Evolutionary conservation across 2,797 vertebrate genomes (phyloP).

Genomic region (Siniperca scherzeri): DNA sequence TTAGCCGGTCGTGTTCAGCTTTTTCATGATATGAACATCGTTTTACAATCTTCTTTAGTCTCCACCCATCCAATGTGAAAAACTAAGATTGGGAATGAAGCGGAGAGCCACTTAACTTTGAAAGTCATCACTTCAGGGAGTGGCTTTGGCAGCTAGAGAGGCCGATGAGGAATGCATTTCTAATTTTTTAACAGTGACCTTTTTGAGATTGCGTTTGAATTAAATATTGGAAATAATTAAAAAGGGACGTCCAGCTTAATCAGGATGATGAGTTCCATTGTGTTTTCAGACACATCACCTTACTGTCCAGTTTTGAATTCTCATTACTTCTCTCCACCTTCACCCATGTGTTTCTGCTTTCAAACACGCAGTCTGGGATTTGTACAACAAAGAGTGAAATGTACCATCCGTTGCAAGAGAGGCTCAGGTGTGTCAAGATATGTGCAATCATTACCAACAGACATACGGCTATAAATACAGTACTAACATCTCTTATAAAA

Average conservation of each 20-base stretch:
- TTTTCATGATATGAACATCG: slow-evolving; percentile 38
- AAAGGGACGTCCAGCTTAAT: slow-evolving; percentile 53
- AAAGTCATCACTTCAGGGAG: slow-evolving; percentile 65
- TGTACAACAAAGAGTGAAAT: slow-evolving; percentile 40
- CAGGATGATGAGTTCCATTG: slow-evolving; percentile 60
- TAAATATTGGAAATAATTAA: slow-evolving; percentile 62
- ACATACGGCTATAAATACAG: slow-evolving; percentile 16
- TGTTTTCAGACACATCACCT: slow-evolving; percentile 56
- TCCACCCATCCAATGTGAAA: slow-evolving; percentile 37
- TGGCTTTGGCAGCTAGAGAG: slow-evolving; percentile 37
- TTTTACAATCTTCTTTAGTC: slow-evolving; percentile 44
- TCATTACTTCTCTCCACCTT: slow-evolving; percentile 39
- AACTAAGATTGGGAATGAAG: slow-evolving; percentile 43
- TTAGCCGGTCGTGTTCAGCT: slow-evolving; percentile 34
- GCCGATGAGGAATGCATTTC: slow-evolving; percentile 57
- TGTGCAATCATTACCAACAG: slow-evolving; percentile 42
- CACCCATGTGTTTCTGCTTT: slow-evolving; percentile 30
- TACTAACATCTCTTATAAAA: background rate
- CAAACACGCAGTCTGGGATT: slow-evolving; percentile 42
- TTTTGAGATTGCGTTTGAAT: slow-evolving; percentile 62
- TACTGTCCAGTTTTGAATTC: slow-evolving; percentile 56
- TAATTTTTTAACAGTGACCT: slow-evolving; percentile 60
- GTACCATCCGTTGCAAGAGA: slow-evolving; percentile 9
- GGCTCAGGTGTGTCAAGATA: slow-evolving; percentile 45
- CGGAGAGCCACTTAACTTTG: slow-evolving; percentile 51